Evolutionary conservation across 2,113 vertebrate species (phyloP).

Genomic region (Gymnobelideus leadbeateri): DNA sequence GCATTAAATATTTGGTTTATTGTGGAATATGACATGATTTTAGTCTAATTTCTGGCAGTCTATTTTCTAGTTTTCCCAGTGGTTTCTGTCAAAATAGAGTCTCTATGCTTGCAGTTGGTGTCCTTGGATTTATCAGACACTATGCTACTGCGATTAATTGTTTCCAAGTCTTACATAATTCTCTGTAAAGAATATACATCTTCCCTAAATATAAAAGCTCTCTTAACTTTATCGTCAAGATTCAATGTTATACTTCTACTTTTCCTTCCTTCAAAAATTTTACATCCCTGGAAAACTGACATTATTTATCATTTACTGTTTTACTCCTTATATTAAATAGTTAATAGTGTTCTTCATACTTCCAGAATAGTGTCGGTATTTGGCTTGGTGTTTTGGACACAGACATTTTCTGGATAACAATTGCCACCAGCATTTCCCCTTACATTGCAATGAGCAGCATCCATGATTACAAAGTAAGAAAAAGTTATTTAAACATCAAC

Average conservation of each 20-base stretch:
- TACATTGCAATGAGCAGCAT: slow-evolving; percentile 91
- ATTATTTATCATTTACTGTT: background rate
- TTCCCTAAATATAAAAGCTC: background rate
- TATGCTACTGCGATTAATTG: too few relatives aligned
- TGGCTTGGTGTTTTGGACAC: background rate
- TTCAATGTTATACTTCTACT: background rate
- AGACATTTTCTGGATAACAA: slow-evolving; percentile 39
- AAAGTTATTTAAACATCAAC: background rate
- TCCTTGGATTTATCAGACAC: too few relatives aligned
- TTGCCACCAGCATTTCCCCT: slow-evolving; percentile 85
- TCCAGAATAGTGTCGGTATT: slow-evolving; percentile 65
- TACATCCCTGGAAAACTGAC: background rate
- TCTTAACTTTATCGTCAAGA: background rate
- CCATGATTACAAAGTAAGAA: slow-evolving; percentile 88
- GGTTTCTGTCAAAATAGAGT: too few relatives aligned
- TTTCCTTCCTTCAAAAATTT: background rate
- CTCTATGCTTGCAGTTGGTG: too few relatives aligned
- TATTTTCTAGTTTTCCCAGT: too few relatives aligned
- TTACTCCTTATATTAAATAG: background rate
- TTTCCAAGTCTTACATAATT: too few relatives aligned
- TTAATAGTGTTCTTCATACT: background rate
- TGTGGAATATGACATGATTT: too few relatives aligned
- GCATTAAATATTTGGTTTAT: too few relatives aligned
- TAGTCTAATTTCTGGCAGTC: too few relatives aligned
- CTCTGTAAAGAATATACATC: background rate